Evolutionary conservation across 2,797 vertebrate species (phyloP).

Genomic region (Ptychobarbus kaznakovi): DNA sequence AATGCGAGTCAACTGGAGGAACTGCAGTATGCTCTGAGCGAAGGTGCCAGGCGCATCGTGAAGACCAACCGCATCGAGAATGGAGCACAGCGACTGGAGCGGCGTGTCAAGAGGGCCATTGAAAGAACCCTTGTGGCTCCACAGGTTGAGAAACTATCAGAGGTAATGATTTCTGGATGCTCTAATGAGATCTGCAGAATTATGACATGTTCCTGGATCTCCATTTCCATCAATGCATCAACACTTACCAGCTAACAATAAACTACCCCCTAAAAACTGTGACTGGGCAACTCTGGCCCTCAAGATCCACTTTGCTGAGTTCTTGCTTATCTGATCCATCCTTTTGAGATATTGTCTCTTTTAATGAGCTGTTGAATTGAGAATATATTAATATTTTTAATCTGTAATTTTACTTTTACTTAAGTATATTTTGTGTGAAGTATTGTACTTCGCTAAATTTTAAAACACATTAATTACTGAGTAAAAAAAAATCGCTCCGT

Average conservation of each 20-base stretch:
- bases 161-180: constrained; percentile 65
- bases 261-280: neutral
- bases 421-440: too few relatives aligned
- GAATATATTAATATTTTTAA: too few relatives aligned
- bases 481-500: too few relatives aligned
- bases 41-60: constrained; percentile 74
- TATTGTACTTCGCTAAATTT: too few relatives aligned
- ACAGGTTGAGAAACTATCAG: constrained; percentile 71
- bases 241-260: neutral
- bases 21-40: constrained; percentile 69
- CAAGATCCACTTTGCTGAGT: neutral
- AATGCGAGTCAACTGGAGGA: constrained; percentile 68
- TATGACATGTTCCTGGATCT: neutral
- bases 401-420: too few relatives aligned
- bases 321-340: neutral
- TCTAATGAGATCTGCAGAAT: neutral
- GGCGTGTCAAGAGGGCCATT: constrained; percentile 73
- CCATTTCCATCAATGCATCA: neutral
- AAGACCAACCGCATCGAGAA: constrained; percentile 68
- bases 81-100: constrained; percentile 59
- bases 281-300: neutral
- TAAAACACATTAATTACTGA: too few relatives aligned
- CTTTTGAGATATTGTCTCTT: neutral
- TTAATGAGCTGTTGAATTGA: too few relatives aligned
- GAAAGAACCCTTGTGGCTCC: constrained; percentile 80